Conservation (phyloP, 2,888 invertebrate genomes). For the Plagodis dolabraria region DNA sequence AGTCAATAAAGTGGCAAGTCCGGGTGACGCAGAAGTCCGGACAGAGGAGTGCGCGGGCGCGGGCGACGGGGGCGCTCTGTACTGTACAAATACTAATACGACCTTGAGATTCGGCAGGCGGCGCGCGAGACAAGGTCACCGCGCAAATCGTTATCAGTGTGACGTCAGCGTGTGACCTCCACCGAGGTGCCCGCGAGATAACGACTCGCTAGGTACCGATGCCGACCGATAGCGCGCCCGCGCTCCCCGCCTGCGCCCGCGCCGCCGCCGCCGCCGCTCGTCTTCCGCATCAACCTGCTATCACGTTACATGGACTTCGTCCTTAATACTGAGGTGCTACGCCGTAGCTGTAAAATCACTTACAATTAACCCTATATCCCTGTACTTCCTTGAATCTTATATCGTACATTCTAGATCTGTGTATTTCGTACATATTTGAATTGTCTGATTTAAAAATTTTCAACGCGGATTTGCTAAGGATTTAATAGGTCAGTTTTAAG, state of each 20-base stretch:
- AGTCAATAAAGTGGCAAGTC: constrained; percentile 70
- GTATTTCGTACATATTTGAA: no score
- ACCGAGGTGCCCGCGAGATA: constrained; percentile 79
- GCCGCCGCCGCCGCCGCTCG: constrained; percentile 32
- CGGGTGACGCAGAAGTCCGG: constrained; percentile 64
- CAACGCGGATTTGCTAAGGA: no score
- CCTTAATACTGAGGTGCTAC: neutral
- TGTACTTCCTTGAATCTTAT: no score
- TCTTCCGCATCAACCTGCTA: constrained; percentile 38
- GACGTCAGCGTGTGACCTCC: constrained; percentile 82
- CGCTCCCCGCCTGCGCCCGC: constrained; percentile 43
- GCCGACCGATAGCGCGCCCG: constrained; percentile 72
- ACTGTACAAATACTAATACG: constrained; percentile 78
- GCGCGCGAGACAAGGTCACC: constrained; percentile 82
- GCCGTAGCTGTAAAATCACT: neutral
- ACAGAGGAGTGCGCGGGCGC: constrained; percentile 52
- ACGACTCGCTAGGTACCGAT: constrained; percentile 65
- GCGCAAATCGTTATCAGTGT: constrained; percentile 83
- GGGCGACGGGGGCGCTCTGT: constrained; percentile 59
- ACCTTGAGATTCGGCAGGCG: constrained; percentile 82
- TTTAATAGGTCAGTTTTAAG: no score
- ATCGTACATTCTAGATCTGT: no score
- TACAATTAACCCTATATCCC: no score
- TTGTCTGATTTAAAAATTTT: no score
- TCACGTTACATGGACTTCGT: constrained; percentile 8